Conservation (phyloP, 1,140 invertebrate genomes). For the Stratiolaelaps scimitus region DNA sequence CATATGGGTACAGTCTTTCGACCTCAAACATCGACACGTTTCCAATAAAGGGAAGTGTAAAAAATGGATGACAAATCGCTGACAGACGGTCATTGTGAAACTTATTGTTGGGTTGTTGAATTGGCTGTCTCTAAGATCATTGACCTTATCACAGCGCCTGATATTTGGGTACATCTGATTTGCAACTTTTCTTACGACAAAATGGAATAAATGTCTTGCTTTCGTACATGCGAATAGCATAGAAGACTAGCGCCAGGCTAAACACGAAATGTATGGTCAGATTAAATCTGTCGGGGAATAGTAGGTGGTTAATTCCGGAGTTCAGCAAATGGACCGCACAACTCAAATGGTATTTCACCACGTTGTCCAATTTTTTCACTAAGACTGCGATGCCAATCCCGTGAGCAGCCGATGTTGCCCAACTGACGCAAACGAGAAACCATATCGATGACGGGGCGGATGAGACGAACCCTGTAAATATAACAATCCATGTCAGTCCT, state of each 20-base stretch:
- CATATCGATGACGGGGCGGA: constrained; percentile 3
- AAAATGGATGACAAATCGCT: no score
- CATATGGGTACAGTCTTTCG: no score
- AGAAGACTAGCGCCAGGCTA: background rate
- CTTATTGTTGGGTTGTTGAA: no score
- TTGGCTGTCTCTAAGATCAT: no score
- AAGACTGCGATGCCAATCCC: background rate
- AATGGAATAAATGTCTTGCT: background rate
- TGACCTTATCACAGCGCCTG: no score
- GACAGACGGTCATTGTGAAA: no score
- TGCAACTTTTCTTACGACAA: no score
- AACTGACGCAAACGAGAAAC: background rate
- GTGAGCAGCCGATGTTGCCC: background rate
- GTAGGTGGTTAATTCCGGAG: background rate
- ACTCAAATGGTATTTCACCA: background rate
- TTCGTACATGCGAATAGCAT: constrained; percentile 4
- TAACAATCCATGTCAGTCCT: no score
- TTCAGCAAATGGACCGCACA: constrained; percentile 11
- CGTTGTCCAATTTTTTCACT: constrained; percentile 18
- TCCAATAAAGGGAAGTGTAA: no score
- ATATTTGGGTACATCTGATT: no score
- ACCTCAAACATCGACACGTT: no score
- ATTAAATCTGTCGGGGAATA: constrained; percentile 4
- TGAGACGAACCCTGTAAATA: background rate
- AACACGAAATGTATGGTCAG: background rate